Evolutionary conservation across 35 echinoderm and acorn worm species (phyloP), one percentile per base, ranked within the genome.

Genomic region (Stichopus chloronotus): DNA sequence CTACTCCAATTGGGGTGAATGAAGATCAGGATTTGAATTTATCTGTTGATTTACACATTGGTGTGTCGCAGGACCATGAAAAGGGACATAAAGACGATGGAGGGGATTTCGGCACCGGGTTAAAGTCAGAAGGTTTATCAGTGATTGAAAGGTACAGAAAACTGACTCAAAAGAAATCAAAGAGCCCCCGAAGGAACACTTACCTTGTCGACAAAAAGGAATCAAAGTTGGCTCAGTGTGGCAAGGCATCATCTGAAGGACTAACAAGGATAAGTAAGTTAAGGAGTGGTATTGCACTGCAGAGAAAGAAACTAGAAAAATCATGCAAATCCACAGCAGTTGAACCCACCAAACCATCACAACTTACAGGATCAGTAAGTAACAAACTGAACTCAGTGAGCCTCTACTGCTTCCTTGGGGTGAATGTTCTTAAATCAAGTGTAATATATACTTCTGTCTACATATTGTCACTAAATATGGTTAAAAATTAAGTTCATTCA

Each of bases 21-120:
- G 82, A 58, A 21, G 82, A 85, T 59, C 82, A 85, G 57, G 82
- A 85, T 58, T 58, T 85, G 82, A 85, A 85, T 12, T 85, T 85
- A 58, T 85, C 82, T 58, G 82, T 85, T 21, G 82, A 85, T n/a
- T 85, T 85, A 58, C 25, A 83, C 4, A 58, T 58, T 8, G 82
- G 9, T 24, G 55, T 85, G 4, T 85, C 82, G 11, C 13, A 85
- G 4, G 57, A 56, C 19, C 19, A 53, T 7, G 57, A 85, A 24
- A 59, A 2, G 17, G 69, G 22, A 74, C 69, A 74, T n/a, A 74
- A 24, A 74, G 17, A 74, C 17, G 17, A n/a, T n/a, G 69, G 69
- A 74, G 17, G 55, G 55, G 57, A 85, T 20, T 3, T 21, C n/a
- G 17, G 52, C 6, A n/a, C 82, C 14, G 22, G 17, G 82, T 58